Evolutionary conservation across 2,888 invertebrate genomes (phyloP).

Genomic region (Torymus auratus): DNA sequence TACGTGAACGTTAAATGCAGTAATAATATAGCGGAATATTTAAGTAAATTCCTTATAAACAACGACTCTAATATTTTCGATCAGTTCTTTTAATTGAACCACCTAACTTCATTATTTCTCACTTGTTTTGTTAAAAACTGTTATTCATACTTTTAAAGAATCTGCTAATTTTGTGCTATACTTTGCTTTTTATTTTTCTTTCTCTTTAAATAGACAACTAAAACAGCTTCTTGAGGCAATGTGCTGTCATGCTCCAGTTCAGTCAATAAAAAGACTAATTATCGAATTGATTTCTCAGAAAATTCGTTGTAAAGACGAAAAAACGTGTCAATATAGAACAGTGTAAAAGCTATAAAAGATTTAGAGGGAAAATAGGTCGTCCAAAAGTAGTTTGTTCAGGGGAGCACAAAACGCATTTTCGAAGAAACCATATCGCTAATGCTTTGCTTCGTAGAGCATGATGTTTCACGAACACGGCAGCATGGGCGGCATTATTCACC

Average conservation of each 20-base stretch:
- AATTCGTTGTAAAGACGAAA: constrained; percentile 21
- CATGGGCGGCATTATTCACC: constrained; percentile 28
- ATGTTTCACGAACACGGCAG: constrained; percentile 21
- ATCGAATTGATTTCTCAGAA: constrained; percentile 18
- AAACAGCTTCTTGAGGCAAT: constrained; percentile 31
- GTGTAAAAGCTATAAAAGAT: constrained; percentile 12
- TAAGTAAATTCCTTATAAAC: constrained; percentile 41
- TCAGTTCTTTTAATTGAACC: constrained; percentile 31
- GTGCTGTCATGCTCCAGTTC: constrained; percentile 15
- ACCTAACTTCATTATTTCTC: constrained; percentile 14
- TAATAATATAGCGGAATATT: constrained; percentile 56
- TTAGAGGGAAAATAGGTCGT: not conserved
- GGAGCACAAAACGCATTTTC: constrained; percentile 3
- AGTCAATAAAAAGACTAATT: constrained; percentile 8
- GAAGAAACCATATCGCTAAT: not conserved
- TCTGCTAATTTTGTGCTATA: constrained; percentile 41
- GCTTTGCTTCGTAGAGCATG: too few relatives aligned
- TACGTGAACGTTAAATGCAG: constrained; percentile 57
- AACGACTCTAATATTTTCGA: constrained; percentile 41
- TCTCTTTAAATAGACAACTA: constrained; percentile 21
- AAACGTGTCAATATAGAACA: not conserved
- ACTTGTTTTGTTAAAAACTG: constrained; percentile 31
- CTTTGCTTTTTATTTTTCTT: constrained; percentile 5
- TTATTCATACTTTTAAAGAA: constrained; percentile 33
- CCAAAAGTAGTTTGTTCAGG: not conserved